Percentiles rank a stretch among this genome's conserved stretches.
These are phyloP conservation scores for Dipus sagitta DNA, from an alignment of 2,797 vertebrate species.

Conservation along the genomic window DNA sequence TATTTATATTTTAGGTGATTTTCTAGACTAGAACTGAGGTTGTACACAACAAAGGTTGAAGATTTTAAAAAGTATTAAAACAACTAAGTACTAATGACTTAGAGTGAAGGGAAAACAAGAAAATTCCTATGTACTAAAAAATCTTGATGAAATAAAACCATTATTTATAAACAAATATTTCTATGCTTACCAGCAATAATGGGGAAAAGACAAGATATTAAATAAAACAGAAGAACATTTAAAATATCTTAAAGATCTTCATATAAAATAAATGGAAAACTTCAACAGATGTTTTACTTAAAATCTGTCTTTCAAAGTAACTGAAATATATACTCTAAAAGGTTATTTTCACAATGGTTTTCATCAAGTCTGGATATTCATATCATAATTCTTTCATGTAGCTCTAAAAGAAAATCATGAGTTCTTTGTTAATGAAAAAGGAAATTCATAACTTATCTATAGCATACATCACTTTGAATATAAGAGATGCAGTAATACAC, in stretches of 20 bases:
- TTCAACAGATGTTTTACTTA: not conserved
- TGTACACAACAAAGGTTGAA: not conserved
- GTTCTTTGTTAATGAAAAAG: not conserved
- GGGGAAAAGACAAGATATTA: not conserved
- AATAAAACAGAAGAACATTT: not conserved
- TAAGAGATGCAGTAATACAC: too few species aligned
- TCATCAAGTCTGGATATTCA: not conserved
- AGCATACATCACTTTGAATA: not conserved
- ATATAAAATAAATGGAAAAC: not conserved
- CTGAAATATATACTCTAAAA: not conserved
- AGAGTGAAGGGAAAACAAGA: not conserved
- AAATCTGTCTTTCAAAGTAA: not conserved
- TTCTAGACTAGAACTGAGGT: not conserved
- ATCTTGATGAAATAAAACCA: not conserved
- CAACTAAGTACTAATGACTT: not conserved
- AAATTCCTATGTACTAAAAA: not conserved
- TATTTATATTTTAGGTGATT: slow-evolving; percentile 42
- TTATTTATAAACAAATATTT: not conserved
- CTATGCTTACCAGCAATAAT: not conserved
- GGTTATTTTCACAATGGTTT: not conserved
- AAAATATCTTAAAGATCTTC: not conserved
- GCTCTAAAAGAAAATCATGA: not conserved
- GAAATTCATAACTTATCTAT: not conserved
- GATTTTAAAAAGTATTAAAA: not conserved
- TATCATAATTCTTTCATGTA: not conserved